Conservation (phyloP, 1,140 invertebrate genomes). For the Drosophila ogumai region DNA sequence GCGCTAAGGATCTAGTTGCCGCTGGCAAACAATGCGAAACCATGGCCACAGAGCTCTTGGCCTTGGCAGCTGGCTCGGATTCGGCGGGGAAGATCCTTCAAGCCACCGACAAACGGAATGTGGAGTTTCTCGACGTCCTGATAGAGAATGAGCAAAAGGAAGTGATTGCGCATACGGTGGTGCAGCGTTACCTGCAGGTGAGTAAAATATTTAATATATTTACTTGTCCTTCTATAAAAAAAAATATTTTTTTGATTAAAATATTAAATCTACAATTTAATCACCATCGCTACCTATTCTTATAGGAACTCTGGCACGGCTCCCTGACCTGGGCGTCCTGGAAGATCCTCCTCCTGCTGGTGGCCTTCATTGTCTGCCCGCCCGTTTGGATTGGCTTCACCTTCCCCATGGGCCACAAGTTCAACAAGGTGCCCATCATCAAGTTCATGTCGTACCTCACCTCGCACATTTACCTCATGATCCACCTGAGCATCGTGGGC, state of each 20-base stretch:
- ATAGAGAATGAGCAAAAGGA: constrained; percentile 99
- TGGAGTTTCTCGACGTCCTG: constrained; percentile 98
- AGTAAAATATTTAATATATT: constrained; percentile 79
- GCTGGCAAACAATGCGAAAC: constrained; percentile 98
- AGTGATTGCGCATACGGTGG: constrained; percentile 95
- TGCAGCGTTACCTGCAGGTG: constrained; percentile 94
- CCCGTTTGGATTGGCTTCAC: constrained; percentile 98
- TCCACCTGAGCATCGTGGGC: constrained; percentile 95
- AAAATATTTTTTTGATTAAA: not conserved
- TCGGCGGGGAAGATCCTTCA: constrained; percentile 96
- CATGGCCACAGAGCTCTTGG: constrained; percentile 98
- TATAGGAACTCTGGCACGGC: constrained; percentile 97
- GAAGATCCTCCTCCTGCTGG: constrained; percentile 96
- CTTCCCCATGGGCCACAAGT: constrained; percentile 96
- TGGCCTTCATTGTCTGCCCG: constrained; percentile 96
- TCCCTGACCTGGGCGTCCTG: constrained; percentile 97
- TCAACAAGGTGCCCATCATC: constrained; percentile 98
- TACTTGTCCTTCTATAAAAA: too few species aligned
- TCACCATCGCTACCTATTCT: too few species aligned
- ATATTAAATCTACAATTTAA: not conserved
- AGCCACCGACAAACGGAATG: constrained; percentile 95
- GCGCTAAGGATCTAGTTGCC: constrained; percentile 97
- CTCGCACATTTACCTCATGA: constrained; percentile 98
- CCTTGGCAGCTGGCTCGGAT: constrained; percentile 96
- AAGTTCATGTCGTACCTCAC: constrained; percentile 99